Evolutionary conservation across 2,113 vertebrate genomes (phyloP), one percentile per base, ranked within the genome.

Genomic region (Megaceryle torquata): DNA sequence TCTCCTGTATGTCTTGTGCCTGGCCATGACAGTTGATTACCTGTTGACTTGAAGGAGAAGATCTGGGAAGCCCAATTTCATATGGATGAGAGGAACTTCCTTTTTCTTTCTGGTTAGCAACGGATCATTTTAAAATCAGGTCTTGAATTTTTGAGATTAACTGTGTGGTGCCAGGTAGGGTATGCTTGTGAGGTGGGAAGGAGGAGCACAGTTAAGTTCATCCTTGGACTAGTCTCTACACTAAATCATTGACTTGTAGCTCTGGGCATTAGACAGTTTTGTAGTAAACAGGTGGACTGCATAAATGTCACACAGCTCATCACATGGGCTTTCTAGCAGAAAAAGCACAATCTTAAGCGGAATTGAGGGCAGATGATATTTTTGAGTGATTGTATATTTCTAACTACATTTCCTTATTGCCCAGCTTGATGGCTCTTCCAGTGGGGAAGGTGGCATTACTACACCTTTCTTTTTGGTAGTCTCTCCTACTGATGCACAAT

Each of bases 1-100:
- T 1, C 0, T 60, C 22, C 17, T 46, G 11, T 53, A 17, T 33
- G 39, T 44, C 33, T 83, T 1, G 0, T 46, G 35, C 64, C 33
- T 84, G 35, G 10, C 20, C 3, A 0, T 61, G 72, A 44, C 41
- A 18, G 2, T 88, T 88, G 51, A 31, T 50, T 82, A 69, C 41
- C 64, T 74, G 7, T 1, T 80, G 46, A 77, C 28, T 84, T 77
- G 17, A 50, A 90, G 86, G 54, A 69, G 53, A 44, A 80, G 24
- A 81, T 25, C 28, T 83, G 31, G 54, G 28, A 88, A 90, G 37
- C 20, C n/a, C 11, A 29, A 0, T 59, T 70, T 77, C 10, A 14
- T 18, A 13, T 50, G 28, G 22, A 9, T 70, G n/a, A 50, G 33
- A 19, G 16, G 24, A 91, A 41, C 4, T 2, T 48, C 1, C 11